Evolutionary conservation across 2,797 vertebrate genomes (phyloP).

Genomic region (Tokudaia muenninki): DNA sequence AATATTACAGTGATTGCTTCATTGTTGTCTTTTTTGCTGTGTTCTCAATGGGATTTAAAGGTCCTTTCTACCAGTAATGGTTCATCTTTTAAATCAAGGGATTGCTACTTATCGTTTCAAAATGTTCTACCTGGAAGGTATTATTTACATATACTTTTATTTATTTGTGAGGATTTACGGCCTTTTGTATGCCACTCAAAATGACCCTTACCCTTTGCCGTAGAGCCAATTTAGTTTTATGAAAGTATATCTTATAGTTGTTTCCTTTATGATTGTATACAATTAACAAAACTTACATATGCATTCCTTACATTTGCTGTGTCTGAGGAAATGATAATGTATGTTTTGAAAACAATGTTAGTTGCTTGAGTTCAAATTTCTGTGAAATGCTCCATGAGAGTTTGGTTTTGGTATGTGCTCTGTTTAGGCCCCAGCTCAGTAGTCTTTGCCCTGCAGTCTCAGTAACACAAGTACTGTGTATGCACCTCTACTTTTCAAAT

Average conservation of each 20-base stretch:
- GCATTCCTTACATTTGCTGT: background rate
- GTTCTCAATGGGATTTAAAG: background rate
- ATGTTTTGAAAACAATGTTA: background rate
- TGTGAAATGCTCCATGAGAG: too few species aligned
- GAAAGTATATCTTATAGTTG: background rate
- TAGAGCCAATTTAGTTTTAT: background rate
- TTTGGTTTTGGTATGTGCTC: background rate
- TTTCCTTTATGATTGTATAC: background rate
- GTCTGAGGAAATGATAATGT: background rate
- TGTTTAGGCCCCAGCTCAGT: background rate
- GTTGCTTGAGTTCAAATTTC: background rate
- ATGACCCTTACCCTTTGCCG: background rate
- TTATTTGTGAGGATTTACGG: background rate
- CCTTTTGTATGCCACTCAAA: background rate
- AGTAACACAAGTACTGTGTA: fast-evolving
- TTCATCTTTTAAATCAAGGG: background rate
- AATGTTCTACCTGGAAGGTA: background rate
- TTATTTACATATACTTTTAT: background rate
- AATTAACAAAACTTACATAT: background rate
- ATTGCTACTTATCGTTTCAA: background rate
- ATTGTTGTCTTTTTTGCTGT: background rate
- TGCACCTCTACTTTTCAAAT: background rate
- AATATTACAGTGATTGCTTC: background rate
- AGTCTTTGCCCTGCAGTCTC: background rate
- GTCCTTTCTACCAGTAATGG: background rate